These are phyloP conservation scores for Patagioenas fasciata DNA, from an alignment of 2,113 vertebrate genomes.

Conservation along the genomic window DNA sequence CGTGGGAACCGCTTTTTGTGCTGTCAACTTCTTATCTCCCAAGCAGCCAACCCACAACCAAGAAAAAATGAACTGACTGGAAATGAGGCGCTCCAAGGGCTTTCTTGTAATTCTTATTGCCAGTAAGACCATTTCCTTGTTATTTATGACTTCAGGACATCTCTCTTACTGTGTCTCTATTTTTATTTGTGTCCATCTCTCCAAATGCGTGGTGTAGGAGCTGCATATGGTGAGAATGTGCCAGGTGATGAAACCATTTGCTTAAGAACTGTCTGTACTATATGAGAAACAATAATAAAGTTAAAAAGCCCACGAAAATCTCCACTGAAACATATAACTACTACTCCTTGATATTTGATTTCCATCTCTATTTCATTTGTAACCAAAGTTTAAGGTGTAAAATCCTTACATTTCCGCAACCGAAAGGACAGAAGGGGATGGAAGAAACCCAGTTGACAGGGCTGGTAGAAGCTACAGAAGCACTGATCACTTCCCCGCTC, in stretches of 20 bases:
- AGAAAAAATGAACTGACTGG: slow-evolving; percentile 33
- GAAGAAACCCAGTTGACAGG: not conserved
- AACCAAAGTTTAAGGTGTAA: not conserved
- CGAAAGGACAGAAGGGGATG: not conserved
- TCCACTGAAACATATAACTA: not conserved
- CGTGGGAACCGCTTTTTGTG: slow-evolving; percentile 46
- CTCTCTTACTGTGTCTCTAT: slow-evolving; percentile 6
- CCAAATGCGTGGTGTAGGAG: not conserved
- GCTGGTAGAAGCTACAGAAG: not conserved
- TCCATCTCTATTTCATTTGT: not conserved
- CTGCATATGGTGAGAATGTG: slow-evolving; percentile 6
- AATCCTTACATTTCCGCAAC: not conserved
- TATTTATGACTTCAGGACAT: slow-evolving; percentile 47
- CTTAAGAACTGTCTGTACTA: slow-evolving; percentile 17
- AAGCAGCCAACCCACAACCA: slow-evolving; percentile 43
- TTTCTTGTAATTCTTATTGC: slow-evolving; percentile 30
- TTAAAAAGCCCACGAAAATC: not conserved
- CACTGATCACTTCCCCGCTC: not conserved
- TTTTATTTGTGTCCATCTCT: slow-evolving; percentile 44
- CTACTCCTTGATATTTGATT: not conserved
- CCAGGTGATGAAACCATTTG: slow-evolving; percentile 34
- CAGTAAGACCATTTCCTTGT: slow-evolving; percentile 19
- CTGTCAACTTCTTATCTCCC: slow-evolving; percentile 22
- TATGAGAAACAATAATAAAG: not conserved
- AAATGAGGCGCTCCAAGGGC: slow-evolving; percentile 12